Evolutionary conservation across 2,888 invertebrate genomes (phyloP).

Genomic region (Drosophila niveifrons): DNA sequence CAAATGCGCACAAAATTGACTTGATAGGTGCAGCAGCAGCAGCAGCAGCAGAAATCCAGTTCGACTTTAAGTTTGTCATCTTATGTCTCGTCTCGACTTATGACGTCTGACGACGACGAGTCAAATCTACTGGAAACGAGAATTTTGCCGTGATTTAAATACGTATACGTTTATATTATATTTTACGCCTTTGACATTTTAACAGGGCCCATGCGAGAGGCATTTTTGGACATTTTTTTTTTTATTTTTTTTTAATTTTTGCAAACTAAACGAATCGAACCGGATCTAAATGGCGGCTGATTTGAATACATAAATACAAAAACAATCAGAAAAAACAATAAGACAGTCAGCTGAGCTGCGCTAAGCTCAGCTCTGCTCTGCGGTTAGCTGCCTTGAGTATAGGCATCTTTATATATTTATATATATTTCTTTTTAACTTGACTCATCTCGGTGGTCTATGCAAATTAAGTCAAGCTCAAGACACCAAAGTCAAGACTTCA

Average conservation of each 20-base stretch:
- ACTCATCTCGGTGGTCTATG: conserved; percentile 43
- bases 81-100: neutral
- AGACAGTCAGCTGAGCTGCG: conserved; percentile 12
- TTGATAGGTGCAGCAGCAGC: conserved; percentile 48
- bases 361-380: neutral
- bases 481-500: conserved; percentile 21
- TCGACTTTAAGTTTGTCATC: conserved; percentile 53
- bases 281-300: conserved; percentile 74
- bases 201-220: conserved; percentile 28
- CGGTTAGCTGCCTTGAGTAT: conserved; percentile 51
- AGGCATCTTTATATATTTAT: conserved; percentile 15
- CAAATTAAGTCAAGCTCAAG: conserved; percentile 48
- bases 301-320: conserved; percentile 54
- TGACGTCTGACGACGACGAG: conserved; percentile 23
- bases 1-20: conserved; percentile 48
- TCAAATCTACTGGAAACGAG: conserved; percentile 36
- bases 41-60: conserved; percentile 34
- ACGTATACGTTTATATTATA: conserved; percentile 31
- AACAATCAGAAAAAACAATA: conserved; percentile 22
- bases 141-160: conserved; percentile 49
- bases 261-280: conserved; percentile 71
- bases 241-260: conserved; percentile 47
- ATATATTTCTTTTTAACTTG: conserved; percentile 12
- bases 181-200: conserved; percentile 71
- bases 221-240: conserved; percentile 43